These are phyloP conservation scores for Palythoa grandis DNA, from an alignment of 92 coral and sea anemone species.

Conservation along the genomic window DNA sequence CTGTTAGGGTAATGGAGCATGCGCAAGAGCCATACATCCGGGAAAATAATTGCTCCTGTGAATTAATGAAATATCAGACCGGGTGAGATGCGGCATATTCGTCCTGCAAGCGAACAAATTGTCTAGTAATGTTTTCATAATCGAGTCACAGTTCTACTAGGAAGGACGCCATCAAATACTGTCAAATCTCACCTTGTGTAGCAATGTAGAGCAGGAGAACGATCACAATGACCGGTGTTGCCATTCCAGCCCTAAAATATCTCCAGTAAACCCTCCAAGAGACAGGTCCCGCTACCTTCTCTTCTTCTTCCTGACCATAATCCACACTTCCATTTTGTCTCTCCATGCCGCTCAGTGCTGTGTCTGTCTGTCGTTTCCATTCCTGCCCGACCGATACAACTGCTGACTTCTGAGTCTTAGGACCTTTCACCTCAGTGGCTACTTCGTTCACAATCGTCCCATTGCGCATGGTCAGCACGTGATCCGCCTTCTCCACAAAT, in stretches of 20 bases:
- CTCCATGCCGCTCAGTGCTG: neutral
- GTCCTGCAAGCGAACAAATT: too few species aligned
- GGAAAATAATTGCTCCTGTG: conserved; percentile 77
- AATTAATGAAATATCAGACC: neutral
- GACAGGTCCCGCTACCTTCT: conserved; percentile 63
- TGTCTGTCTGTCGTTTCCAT: conserved; percentile 23
- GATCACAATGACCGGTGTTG: conserved; percentile 62
- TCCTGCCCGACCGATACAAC: conserved; percentile 7
- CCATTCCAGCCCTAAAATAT: conserved; percentile 71
- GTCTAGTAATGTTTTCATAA: too few species aligned
- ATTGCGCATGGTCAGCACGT: conserved; percentile 88
- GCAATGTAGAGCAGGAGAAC: conserved; percentile 59
- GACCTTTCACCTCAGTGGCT: conserved; percentile 64
- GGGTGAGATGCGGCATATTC: neutral
- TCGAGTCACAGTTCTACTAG: neutral
- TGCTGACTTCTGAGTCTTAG: conserved; percentile 5
- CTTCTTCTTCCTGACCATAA: conserved; percentile 60
- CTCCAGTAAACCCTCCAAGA: conserved; percentile 71
- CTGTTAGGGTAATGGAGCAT: conserved; percentile 67
- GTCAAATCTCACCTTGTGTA: conserved; percentile 69
- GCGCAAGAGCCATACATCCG: conserved; percentile 87
- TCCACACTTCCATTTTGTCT: conserved; percentile 27
- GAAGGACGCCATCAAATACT: neutral
- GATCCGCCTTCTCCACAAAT: conserved; percentile 86
- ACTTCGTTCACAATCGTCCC: conserved; percentile 89